Base-by-base conservation (phyloP, 2,888 invertebrate genomes). In the Acrobasis consociella region DNA sequence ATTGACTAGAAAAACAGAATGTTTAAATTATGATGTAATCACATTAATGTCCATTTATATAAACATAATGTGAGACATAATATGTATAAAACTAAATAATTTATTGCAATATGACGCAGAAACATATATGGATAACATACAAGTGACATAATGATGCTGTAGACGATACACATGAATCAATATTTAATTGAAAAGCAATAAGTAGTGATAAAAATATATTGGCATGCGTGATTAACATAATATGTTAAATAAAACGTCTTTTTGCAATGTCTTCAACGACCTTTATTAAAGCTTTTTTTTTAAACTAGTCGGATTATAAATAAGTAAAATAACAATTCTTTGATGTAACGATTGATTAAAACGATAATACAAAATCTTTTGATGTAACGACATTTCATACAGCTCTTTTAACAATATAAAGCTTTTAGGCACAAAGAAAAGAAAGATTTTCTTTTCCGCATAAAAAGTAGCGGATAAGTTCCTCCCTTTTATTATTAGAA, bases 401-500 rank as follows among this genome's bases (percentile, higher is more conserved):
- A 1, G 22, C 22, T 22, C 3, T 22, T 22, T 22, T 22, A 22
- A 22, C 22, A 22, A 22, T 3, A 22, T 22, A 22, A 22, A 22
- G 11, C 7, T 42, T 56, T 42, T 7, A 38, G 46, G 58, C 64
- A 68, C 63, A 69, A 68, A 71, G 13, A 46, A 46, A 46, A 46
- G 46, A 46, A 46, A 46, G 42, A 73, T 70, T 69, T 22, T 22
- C 22, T 1, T 68, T 69, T 73, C 70, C 68, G 67, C 69, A 79
- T 74, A 77, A 78, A 76, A 76, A 74, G 69, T 73, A 62, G 70
- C 76, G 69, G 78, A 72, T 71, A 83, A 87, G 80, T 83, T 79
- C 73, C 73, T 66, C 68, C 75, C 76, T 72, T 73, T 72, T 83
- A 82, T 83, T 86, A 86, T 85, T 81, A 82, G 80, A 85, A 82